Conservation (phyloP, 2,797 vertebrate genomes). For the Tauraco hartlaubi region DNA sequence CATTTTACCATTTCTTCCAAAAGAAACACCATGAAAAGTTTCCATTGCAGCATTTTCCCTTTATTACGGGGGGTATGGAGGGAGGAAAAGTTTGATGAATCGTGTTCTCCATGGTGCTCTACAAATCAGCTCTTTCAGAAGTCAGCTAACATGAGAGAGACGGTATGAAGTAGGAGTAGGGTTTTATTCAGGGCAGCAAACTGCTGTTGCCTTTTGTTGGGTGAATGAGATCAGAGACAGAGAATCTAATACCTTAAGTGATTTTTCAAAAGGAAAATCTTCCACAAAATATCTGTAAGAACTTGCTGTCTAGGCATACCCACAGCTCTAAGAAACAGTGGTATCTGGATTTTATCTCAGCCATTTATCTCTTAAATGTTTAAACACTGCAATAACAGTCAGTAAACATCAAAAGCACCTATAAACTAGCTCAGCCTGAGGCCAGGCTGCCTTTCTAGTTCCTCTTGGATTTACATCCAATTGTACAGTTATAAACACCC, state of each 20-base stretch:
- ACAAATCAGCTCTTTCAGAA: neutral
- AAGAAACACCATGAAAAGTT: neutral
- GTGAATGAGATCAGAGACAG: neutral
- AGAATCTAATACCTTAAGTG: neutral
- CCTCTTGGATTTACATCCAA: neutral
- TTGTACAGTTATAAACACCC: neutral
- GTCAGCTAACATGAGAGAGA: neutral
- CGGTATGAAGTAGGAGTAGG: neutral
- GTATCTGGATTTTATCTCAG: constrained; percentile 23
- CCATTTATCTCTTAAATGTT: constrained; percentile 19
- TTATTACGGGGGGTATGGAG: neutral
- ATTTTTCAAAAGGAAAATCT: neutral
- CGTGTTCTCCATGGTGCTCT: neutral
- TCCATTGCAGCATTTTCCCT: neutral
- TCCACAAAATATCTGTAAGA: neutral
- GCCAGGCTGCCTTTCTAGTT: neutral
- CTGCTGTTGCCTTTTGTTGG: neutral
- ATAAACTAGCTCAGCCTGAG: neutral
- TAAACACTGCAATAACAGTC: neutral
- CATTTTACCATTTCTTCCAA: neutral
- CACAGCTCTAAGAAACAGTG: neutral
- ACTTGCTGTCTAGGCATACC: neutral
- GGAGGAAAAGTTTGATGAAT: neutral
- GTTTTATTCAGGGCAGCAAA: neutral
- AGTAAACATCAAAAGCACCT: neutral